These are phyloP conservation scores for Strigops habroptila DNA, from an alignment of 2,113 vertebrate genomes.

Conservation along the genomic window DNA sequence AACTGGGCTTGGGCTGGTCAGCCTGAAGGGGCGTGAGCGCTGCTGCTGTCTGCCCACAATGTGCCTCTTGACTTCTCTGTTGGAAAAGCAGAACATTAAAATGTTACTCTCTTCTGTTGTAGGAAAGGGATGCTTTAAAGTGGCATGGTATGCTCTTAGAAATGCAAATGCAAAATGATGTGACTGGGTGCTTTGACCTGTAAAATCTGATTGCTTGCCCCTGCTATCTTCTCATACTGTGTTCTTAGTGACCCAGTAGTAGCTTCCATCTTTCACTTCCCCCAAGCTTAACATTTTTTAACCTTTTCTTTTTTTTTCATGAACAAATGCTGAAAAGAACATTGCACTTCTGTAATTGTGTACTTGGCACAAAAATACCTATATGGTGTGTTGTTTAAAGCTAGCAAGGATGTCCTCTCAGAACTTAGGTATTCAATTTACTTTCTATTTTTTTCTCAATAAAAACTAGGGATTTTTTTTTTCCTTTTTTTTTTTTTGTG, in stretches of 20 bases:
- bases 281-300: background rate
- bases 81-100: background rate
- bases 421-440: background rate
- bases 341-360: background rate
- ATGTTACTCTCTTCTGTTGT: background rate
- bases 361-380: background rate
- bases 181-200: background rate
- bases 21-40: accelerated
- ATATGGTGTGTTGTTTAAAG: background rate
- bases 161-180: background rate
- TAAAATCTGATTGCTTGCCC: background rate
- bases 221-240: background rate
- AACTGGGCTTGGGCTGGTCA: background rate
- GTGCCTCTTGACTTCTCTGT: background rate
- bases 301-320: background rate
- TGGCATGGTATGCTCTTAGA: background rate
- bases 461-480: background rate
- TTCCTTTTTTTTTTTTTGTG: background rate
- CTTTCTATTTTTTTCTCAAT: slow-evolving; percentile 9
- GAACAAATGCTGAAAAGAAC: background rate
- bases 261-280: background rate
- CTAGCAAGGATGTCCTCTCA: slow-evolving; percentile 16
- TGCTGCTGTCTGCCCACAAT: background rate
- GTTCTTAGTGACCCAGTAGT: background rate
- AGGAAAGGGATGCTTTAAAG: background rate